A percentile compares a stretch with the other conserved stretches of the same genome.
phyloP scores from a whole-genome alignment of 1,140 invertebrate species.

The Leucophenga varia region DNA sequence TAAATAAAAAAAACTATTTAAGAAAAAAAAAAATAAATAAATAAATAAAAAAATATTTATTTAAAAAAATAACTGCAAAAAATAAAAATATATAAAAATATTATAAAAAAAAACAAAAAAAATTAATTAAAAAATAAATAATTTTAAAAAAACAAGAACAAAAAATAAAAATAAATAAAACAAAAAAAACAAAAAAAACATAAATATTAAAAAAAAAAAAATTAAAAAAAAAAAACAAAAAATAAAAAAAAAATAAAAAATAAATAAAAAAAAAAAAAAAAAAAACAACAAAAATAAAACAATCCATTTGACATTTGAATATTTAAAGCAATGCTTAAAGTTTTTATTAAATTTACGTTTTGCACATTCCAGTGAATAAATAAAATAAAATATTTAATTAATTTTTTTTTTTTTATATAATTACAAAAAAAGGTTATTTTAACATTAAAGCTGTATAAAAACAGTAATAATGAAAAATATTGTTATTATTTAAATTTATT shows the following conservation, averaged over 20 bases:
- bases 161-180: too few relatives aligned
- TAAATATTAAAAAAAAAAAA: conserved; percentile 23
- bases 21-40: too few relatives aligned
- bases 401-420: neutral
- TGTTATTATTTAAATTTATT: neutral
- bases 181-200: too few relatives aligned
- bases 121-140: conserved; percentile 1
- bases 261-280: too few relatives aligned
- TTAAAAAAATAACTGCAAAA: conserved; percentile 19
- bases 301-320: too few relatives aligned
- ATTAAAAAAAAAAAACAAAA: neutral
- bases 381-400: neutral
- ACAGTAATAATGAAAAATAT: neutral
- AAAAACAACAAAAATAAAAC: too few relatives aligned
- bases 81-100: conserved; percentile 18
- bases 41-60: conserved; percentile 26
- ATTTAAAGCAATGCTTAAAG: too few relatives aligned
- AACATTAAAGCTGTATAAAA: conserved; percentile 29
- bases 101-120: conserved; percentile 27
- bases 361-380: neutral
- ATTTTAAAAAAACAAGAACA: neutral
- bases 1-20: too few relatives aligned
- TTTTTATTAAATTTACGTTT: too few relatives aligned
- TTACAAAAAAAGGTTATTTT: neutral
- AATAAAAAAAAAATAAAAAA: neutral